phyloP scores from a whole-genome alignment of 2,888 invertebrate genomes.

The Amblyjoppa fuscipennis region DNA sequence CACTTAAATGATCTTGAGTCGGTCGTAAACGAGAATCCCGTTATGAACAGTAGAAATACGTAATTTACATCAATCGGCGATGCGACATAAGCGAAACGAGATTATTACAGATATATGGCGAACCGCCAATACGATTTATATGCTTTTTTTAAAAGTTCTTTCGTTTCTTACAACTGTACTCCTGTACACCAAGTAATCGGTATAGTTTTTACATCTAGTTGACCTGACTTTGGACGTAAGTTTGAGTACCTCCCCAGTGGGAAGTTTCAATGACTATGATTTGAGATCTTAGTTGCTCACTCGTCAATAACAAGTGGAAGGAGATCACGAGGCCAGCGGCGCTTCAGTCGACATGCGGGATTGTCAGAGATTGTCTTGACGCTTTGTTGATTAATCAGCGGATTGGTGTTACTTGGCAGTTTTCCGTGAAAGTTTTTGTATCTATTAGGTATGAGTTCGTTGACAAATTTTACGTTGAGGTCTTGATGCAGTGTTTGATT shows the following conservation, averaged over 20 bases:
- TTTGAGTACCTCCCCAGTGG: background rate
- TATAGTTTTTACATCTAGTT: background rate
- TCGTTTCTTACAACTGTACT: background rate
- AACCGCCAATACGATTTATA: too few species aligned
- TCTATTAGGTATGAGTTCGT: background rate
- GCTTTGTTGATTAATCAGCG: background rate
- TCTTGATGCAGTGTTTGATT: background rate
- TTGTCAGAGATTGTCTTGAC: background rate
- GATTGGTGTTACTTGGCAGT: background rate
- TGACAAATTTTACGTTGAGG: background rate
- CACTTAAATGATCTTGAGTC: too few species aligned
- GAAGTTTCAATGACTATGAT: background rate
- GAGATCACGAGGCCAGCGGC: background rate
- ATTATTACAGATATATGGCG: too few species aligned
- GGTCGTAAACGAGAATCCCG: too few species aligned
- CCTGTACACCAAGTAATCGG: background rate
- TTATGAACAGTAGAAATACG: too few species aligned
- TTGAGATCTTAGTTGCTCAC: background rate
- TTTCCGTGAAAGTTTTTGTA: background rate
- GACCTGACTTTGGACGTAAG: background rate
- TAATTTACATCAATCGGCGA: too few species aligned
- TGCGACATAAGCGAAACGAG: too few species aligned
- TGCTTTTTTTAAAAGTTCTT: too few species aligned
- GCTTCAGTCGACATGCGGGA: background rate
- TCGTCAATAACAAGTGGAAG: background rate